Evolutionary conservation across 2,113 vertebrate species (phyloP).

Genomic region (Myrmecobius fasciatus): DNA sequence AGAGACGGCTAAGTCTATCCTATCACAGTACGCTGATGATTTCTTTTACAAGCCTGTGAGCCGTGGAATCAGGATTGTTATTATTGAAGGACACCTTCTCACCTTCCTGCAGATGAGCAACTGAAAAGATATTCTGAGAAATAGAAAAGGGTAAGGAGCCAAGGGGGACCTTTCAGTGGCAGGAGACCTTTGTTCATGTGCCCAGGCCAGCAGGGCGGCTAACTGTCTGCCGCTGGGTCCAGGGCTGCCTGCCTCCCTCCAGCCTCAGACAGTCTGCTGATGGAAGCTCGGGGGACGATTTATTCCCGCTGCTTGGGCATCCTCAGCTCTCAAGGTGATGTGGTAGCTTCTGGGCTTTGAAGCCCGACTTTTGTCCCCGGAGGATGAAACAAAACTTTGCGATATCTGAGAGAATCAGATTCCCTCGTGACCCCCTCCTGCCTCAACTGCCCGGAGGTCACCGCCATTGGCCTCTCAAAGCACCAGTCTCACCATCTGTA

Average conservation of each 20-base stretch:
- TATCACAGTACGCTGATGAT: constrained; percentile 61
- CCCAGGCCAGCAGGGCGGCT: constrained; percentile 72
- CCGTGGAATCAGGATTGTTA: constrained; percentile 72
- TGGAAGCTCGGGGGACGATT: constrained; percentile 60
- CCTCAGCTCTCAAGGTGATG: constrained; percentile 25
- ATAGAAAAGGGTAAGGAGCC: constrained; percentile 75
- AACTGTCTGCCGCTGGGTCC: constrained; percentile 51
- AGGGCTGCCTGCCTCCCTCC: constrained; percentile 20
- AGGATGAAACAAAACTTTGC: constrained; percentile 63
- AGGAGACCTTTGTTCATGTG: constrained; percentile 77
- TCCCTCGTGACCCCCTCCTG: no score
- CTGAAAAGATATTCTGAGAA: constrained; percentile 72
- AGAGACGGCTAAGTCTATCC: constrained; percentile 51
- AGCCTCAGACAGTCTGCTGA: constrained; percentile 61
- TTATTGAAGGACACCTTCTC: constrained; percentile 74
- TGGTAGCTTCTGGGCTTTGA: constrained; percentile 47
- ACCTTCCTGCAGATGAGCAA: constrained; percentile 70
- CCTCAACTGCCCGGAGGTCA: background rate
- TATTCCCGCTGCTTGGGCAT: constrained; percentile 32
- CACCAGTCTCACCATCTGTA: background rate
- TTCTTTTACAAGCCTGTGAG: constrained; percentile 70
- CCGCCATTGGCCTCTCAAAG: background rate
- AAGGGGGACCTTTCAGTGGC: constrained; percentile 75
- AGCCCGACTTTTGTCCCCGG: constrained; percentile 45
- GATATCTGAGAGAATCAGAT: constrained; percentile 42